Evolutionary conservation across 2,888 invertebrate genomes (phyloP).

Genomic region (Eristalis intricaria): DNA sequence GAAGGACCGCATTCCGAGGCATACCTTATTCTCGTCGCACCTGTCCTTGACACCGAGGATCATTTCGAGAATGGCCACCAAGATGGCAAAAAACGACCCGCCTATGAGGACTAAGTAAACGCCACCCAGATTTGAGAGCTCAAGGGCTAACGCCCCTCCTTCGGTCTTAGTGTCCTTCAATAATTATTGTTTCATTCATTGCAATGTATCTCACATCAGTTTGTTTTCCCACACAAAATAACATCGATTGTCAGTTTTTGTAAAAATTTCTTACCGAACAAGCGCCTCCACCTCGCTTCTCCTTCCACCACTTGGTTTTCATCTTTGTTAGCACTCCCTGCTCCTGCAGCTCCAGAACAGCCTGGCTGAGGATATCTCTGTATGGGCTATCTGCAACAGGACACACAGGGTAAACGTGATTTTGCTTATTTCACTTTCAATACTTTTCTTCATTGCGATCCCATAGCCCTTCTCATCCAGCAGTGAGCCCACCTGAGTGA

Average conservation of each 20-base stretch:
- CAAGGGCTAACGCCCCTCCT: conserved; percentile 82
- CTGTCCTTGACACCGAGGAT: conserved; percentile 78
- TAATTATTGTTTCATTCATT: conserved; percentile 24
- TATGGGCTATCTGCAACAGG: conserved; percentile 82
- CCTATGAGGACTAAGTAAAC: conserved; percentile 85
- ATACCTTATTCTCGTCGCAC: conserved; percentile 79
- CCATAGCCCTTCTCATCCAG: conserved; percentile 89
- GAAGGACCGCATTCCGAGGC: conserved; percentile 4
- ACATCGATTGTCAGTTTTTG: neutral
- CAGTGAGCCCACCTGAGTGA: conserved; percentile 84
- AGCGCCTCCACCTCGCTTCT: conserved; percentile 88
- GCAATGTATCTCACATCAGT: neutral
- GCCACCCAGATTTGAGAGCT: conserved; percentile 86
- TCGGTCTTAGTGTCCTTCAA: conserved; percentile 77
- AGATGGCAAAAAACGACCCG: conserved; percentile 81
- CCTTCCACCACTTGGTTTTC: conserved; percentile 95
- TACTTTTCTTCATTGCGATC: conserved; percentile 87
- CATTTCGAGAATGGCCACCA: conserved; percentile 79
- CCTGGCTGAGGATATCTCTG: conserved; percentile 89
- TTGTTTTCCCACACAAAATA: too few relatives aligned
- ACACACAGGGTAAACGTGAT: too few relatives aligned
- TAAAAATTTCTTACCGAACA: conserved; percentile 84
- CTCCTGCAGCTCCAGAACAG: conserved; percentile 93
- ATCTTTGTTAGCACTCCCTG: conserved; percentile 88
- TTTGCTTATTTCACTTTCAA: neutral